Percentiles rank a stretch among this genome's conserved stretches.
These are phyloP conservation scores for Epizoanthus illoricatus DNA, from an alignment of 92 coral and sea anemone genomes.

Conservation along the genomic window DNA sequence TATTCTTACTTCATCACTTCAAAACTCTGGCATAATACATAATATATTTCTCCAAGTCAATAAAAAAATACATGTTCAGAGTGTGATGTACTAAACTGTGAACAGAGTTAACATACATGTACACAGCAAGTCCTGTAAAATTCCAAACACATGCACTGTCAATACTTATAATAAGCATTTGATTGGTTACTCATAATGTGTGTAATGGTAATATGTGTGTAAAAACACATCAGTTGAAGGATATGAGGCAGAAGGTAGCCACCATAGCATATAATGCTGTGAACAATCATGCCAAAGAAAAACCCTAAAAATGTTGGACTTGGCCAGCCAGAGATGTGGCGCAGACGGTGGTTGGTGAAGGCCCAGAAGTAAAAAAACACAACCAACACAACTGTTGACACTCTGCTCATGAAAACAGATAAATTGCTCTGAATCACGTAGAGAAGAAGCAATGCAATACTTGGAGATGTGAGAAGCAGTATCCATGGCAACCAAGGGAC, in stretches of 20 bases:
- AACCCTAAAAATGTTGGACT: conserved; percentile 85
- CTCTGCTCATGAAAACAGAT: conserved; percentile 46
- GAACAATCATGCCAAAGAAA: conserved; percentile 83
- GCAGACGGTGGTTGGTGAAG: conserved; percentile 68
- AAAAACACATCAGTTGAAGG: conserved; percentile 50
- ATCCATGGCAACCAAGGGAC: conserved; percentile 81
- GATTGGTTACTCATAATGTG: too few species aligned
- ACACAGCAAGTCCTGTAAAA: too few species aligned
- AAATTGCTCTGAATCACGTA: conserved; percentile 50
- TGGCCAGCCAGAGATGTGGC: conserved; percentile 79
- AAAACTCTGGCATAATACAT: too few species aligned
- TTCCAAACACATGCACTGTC: too few species aligned
- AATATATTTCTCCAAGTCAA: too few species aligned
- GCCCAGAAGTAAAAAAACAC: conserved; percentile 60
- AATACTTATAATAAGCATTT: too few species aligned
- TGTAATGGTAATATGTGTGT: not conserved
- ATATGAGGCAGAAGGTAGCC: conserved; percentile 78
- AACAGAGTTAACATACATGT: too few species aligned
- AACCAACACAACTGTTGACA: conserved; percentile 27
- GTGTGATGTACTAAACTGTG: too few species aligned
- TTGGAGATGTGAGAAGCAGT: conserved; percentile 65
- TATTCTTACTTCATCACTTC: too few species aligned
- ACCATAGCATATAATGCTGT: conserved; percentile 73
- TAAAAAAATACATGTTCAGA: too few species aligned
- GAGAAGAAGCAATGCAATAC: conserved; percentile 48